These are phyloP conservation scores for Anagrus nilaparvatae DNA, from an alignment of 1,140 invertebrate genomes.

Conservation along the genomic window DNA sequence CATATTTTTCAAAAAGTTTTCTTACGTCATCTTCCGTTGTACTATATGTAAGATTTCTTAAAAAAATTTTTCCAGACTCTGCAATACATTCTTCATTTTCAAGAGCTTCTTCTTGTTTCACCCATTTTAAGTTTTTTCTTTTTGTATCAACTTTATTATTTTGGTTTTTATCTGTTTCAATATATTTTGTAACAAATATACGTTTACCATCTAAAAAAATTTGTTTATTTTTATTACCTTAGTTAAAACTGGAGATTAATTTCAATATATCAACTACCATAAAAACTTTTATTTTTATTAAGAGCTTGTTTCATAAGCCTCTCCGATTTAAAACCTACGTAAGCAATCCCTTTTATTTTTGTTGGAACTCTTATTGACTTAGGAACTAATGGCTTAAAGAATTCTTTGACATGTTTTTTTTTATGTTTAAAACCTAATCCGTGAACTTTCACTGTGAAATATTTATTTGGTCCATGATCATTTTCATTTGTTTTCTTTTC, in stretches of 20 bases:
- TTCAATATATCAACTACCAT: constrained; percentile 45
- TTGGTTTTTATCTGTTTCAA: constrained; percentile 40
- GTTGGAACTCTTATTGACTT: constrained; percentile 69
- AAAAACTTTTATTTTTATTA: constrained; percentile 77
- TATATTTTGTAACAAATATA: constrained; percentile 54
- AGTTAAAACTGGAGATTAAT: background rate
- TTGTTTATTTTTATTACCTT: background rate
- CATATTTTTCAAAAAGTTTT: constrained; percentile 77
- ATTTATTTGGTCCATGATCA: constrained; percentile 38
- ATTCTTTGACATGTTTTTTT: constrained; percentile 73
- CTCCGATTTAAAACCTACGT: constrained; percentile 79
- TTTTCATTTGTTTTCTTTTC: constrained; percentile 18
- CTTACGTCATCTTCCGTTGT: constrained; percentile 82
- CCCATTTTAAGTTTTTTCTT: constrained; percentile 47
- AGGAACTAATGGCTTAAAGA: constrained; percentile 70
- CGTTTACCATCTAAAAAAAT: constrained; percentile 50
- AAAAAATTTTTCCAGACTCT: constrained; percentile 88
- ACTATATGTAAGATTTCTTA: constrained; percentile 86
- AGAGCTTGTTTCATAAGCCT: constrained; percentile 73
- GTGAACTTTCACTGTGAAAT: constrained; percentile 55
- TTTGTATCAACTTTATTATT: constrained; percentile 32
- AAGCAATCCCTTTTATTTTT: constrained; percentile 77
- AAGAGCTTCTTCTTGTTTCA: constrained; percentile 56
- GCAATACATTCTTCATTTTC: constrained; percentile 72
- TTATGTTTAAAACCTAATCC: constrained; percentile 60